These are phyloP conservation scores for Caenorhabditis sinica DNA, from an alignment of 2,888 invertebrate species.

Conservation along the genomic window DNA sequence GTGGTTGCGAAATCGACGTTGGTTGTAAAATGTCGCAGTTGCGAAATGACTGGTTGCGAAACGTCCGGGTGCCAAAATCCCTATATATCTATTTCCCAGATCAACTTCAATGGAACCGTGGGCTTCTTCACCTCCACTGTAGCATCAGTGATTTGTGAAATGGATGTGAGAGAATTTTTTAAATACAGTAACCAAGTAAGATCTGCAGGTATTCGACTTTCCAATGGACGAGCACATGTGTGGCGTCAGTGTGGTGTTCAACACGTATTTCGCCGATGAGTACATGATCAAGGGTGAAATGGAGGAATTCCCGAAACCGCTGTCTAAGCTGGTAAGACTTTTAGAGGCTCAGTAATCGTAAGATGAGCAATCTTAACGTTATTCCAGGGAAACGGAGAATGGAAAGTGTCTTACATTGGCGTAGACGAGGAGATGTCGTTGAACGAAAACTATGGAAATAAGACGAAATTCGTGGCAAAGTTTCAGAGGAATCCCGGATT, in stretches of 20 bases:
- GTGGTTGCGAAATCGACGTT: too few species aligned
- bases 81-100: background rate
- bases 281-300: constrained; percentile 18
- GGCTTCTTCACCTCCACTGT: constrained; percentile 53
- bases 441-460: background rate
- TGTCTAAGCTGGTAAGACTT: constrained; percentile 10
- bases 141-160: constrained; percentile 44
- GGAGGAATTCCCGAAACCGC: constrained; percentile 24
- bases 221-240: constrained; percentile 48
- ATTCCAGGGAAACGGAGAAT: constrained; percentile 56
- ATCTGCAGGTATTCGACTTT: constrained; percentile 19
- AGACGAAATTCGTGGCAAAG: constrained; percentile 37
- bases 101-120: constrained; percentile 42
- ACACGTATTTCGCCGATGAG: constrained; percentile 38
- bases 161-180: background rate
- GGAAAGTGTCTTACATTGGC: constrained; percentile 48
- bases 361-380: background rate
- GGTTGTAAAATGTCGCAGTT: too few species aligned
- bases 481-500: constrained; percentile 61
- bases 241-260: constrained; percentile 42
- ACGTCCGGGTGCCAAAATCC: too few species aligned
- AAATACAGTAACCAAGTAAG: background rate
- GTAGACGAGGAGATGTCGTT: background rate
- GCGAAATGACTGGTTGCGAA: too few species aligned
- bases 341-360: background rate